Conservation (phyloP, 2,888 invertebrate species). For the Strigamia crassipes region DNA sequence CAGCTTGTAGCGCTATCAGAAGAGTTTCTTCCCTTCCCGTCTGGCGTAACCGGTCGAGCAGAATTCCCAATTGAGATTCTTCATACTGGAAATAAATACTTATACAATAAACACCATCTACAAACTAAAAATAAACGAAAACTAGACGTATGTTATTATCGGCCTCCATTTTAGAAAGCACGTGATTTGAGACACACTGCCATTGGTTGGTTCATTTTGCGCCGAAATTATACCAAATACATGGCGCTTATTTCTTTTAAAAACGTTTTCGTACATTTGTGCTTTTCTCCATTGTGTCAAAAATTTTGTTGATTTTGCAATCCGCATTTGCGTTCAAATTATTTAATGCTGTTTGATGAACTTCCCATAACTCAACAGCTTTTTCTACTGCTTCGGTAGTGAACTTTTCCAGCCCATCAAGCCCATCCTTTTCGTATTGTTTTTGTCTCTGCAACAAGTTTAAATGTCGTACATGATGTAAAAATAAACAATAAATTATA, state of each 20-base stretch:
- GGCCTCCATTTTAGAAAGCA: too few relatives aligned
- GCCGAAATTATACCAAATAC: too few relatives aligned
- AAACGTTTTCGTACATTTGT: neutral
- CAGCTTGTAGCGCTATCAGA: neutral
- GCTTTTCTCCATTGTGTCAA: neutral
- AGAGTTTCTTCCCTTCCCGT: neutral
- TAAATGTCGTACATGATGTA: neutral
- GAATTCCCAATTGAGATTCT: neutral
- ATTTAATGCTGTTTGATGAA: neutral
- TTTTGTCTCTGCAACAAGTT: neutral
- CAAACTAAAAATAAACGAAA: neutral
- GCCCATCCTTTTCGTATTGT: neutral
- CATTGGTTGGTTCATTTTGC: too few relatives aligned
- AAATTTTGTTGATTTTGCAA: neutral
- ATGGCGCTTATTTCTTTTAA: neutral
- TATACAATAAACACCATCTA: too few relatives aligned
- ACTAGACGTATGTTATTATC: neutral
- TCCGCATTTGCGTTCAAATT: neutral
- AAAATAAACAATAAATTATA: neutral
- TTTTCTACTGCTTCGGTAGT: neutral
- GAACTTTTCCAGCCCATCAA: neutral
- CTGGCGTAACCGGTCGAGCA: neutral
- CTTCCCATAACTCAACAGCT: neutral
- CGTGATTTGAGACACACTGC: too few relatives aligned
- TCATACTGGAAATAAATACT: neutral